Evolutionary conservation across 37 sponge, comb jelly and placozoan species (phyloP), one percentile per base, ranked within the genome.

Genomic region (Amphimedon queenslandica): DNA sequence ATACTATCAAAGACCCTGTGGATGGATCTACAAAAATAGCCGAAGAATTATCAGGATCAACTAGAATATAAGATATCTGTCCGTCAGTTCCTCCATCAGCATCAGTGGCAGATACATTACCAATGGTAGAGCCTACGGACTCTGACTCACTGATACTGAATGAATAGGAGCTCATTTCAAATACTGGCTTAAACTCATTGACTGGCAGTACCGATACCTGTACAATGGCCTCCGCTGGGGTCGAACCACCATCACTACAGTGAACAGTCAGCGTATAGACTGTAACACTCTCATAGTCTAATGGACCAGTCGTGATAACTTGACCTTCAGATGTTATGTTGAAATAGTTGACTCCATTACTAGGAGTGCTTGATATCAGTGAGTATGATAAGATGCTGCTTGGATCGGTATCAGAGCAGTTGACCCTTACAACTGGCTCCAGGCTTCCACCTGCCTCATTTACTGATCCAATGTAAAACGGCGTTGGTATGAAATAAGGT

Each of bases 121-220:
- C 86, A 65, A 84, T 39, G 2, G 20, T 4, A 3, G 47, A 42
- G 4, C 86, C 91, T 64, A 81, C 43, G 24, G 40, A 55, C 27
- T 64, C 63, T 53, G 80, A 67, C 74, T 90, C 91, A 4, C 63
- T 30, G 13, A 65, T 78, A 18, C 24, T 37, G 35, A 80, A 76
- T 23, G 24, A 47, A 71, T 85, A 90, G 24, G 13, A 40, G 5
- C 39, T n/a, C 57, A 42, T 21, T 30, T 64, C 32, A 55, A 90
- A 90, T 24, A n/a, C 30, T 5, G 91, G 91, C 0, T 73, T 21
- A 55, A 71, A 75, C 41, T 90, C 91, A 64, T 90, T 84, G 30
- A 82, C 58, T 21, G 82, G 78, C 0, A 39, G 21, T 18, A 90
- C 79, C 8, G 73, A 34, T 29, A 90, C 66, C 37, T 76, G 28